Conservation (phyloP, 1,140 invertebrate genomes). For the Batillaria attramentaria region DNA sequence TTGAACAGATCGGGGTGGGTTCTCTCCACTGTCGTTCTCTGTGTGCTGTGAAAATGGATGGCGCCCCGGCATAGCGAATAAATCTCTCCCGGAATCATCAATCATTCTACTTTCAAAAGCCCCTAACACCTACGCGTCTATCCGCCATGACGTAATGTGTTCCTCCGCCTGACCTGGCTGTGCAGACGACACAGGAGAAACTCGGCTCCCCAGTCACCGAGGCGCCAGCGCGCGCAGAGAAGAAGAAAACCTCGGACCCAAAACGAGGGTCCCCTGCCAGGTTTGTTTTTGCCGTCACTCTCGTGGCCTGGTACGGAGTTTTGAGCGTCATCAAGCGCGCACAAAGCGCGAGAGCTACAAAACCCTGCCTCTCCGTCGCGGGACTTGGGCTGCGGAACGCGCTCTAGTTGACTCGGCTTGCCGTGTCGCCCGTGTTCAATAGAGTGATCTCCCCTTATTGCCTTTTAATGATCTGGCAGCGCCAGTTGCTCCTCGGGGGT, state of each 20-base stretch:
- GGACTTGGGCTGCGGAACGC: background rate
- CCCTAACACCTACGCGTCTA: no score
- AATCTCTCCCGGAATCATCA: no score
- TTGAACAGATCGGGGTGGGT: no score
- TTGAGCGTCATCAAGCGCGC: slow-evolving; percentile 13
- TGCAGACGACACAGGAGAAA: background rate
- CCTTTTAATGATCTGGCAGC: slow-evolving; percentile 33
- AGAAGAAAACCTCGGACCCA: background rate
- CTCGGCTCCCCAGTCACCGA: background rate
- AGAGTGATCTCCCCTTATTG: slow-evolving; percentile 34
- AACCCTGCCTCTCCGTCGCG: background rate
- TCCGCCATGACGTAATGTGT: background rate
- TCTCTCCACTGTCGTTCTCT: no score
- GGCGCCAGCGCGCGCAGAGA: slow-evolving; percentile 14
- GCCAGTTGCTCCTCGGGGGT: slow-evolving; percentile 13
- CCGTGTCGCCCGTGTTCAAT: slow-evolving; percentile 19
- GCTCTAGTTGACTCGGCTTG: background rate
- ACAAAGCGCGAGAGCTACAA: background rate
- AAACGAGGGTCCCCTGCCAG: background rate
- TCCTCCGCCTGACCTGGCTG: background rate
- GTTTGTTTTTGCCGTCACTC: slow-evolving; percentile 14
- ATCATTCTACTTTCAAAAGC: no score
- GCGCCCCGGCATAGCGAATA: no score
- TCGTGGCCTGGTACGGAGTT: background rate
- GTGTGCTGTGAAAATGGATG: no score